Evolutionary conservation across 2,888 invertebrate species (phyloP), one percentile per base, ranked within the genome.

Genomic region (Acrobasis consociella): DNA sequence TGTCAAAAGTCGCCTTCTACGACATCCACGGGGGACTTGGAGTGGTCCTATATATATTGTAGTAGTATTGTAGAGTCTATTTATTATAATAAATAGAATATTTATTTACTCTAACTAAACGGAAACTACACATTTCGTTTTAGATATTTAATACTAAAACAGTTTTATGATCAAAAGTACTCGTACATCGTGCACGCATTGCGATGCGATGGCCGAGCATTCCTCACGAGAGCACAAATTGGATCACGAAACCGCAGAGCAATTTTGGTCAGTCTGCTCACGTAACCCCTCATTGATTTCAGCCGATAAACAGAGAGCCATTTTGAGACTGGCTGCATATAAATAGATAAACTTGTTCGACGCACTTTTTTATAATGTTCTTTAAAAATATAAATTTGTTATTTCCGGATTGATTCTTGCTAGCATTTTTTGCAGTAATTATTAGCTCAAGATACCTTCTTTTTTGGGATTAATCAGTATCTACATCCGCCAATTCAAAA

Each of bases 261-360:
- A 74, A 82, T 82, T 81, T 79, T 77, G 79, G 78, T 77, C 78
- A 80, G 75, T 78, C 72, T 69, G 63, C 72, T 74, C 81, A 81
- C 81, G 81, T 84, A 84, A 80, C 72, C 71, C 60, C 72, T 75
- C 76, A 80, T 85, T 81, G 82, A 81, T 80, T 79, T 74, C 70
- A 71, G 71, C 66, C 75, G 75, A 79, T 80, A 76, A 76, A 77
- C 75, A 74, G 62, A 60, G 63, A n/a, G 71, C 68, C 66, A 65
- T 64, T 75, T 72, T 42, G 22, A 50, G 17, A 39, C 38, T 37
- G 8, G 13, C 39, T 56, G 17, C 56, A 42, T 42, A 42, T 7
- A 31, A 7, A 31, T 55, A 31, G 31, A 31, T 55, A 15, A 56
- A 46, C n/a, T 42, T 42, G 17, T 42, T 56, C 39, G 42, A 11